Evolutionary conservation across 92 coral and sea anemone species (phyloP), one percentile per base, ranked within the genome.

Genomic region (Siderastrea radians): DNA sequence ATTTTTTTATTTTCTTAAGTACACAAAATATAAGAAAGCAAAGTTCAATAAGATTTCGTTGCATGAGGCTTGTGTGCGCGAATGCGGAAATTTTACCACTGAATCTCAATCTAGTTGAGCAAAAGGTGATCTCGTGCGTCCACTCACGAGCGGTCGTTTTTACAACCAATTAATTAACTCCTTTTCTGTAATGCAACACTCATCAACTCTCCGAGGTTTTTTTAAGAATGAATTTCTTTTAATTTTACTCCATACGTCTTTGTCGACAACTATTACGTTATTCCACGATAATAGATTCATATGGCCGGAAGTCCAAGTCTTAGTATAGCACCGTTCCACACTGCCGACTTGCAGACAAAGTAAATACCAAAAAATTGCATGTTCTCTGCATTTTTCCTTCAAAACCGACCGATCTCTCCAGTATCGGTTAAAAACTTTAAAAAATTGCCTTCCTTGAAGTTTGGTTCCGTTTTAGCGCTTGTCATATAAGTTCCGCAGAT

Each of bases 301-400:
- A 53, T 53, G 47, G 14, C 68, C 71, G 70, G 82, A 78, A 45
- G 57, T 17, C 48, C 71, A 45, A 48, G 14, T 17, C 82, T 78
- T 45, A 7, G 69, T 60, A 60, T 62, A 61, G 82, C 26, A n/a
- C 26, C 69, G 69, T 60, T 60, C 57, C 82, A 62, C 82, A 16
- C 8, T 47, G 17, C 9, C 15, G 57, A 49, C 46, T 67, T 15
- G 14, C 8, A 63, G 58, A 51, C 43, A 62, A 62, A 62, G 47
- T 60, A 48, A 78, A 62, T 43, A 16, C 6, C 63, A 59, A 53
- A 16, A 47, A 61, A 45, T 13, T 7, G 19, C 64, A 11, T 6
- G 48, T 17, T 46, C 47, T 7, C 12, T 15, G 71, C 50, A 17
- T 7, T 15, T 46, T 63, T 61, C 14, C 70, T 59, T n/a, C n/a